phyloP scores from a whole-genome alignment of 1,140 invertebrate genomes.

The Kradibia gibbosae region DNA sequence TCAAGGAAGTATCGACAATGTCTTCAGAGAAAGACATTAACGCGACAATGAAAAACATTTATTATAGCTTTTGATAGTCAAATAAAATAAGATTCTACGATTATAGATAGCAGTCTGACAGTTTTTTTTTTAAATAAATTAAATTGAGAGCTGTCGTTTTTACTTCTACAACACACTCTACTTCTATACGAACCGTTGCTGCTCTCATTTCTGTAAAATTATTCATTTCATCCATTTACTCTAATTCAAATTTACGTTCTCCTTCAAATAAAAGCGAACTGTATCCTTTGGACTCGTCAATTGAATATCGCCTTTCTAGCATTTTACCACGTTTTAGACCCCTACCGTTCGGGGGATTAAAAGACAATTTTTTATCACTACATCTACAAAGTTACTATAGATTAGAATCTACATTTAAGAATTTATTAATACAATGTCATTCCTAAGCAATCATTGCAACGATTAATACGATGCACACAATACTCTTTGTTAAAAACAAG shows the following conservation, averaged over 20 bases:
- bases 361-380: constrained; percentile 35
- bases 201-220: constrained; percentile 5
- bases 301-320: constrained; percentile 33
- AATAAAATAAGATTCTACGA: constrained; percentile 15
- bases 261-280: constrained; percentile 35
- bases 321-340: constrained; percentile 45
- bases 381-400: constrained; percentile 36
- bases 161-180: constrained; percentile 31
- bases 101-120: constrained; percentile 13
- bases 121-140: not conserved
- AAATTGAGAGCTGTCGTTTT: constrained; percentile 12
- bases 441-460: constrained; percentile 38
- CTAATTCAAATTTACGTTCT: constrained; percentile 15
- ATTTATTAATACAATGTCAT: constrained; percentile 30
- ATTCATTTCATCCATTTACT: not conserved
- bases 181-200: constrained; percentile 20
- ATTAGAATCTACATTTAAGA: constrained; percentile 45
- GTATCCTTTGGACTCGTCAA: constrained; percentile 37
- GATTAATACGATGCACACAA: constrained; percentile 37
- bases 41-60: constrained; percentile 2
- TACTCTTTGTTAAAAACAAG: constrained; percentile 32
- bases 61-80: not conserved
- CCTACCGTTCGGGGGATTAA: constrained; percentile 29
- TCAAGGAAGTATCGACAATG: constrained; percentile 33
- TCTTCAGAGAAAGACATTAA: constrained; percentile 29